These are phyloP conservation scores for Exocentrus adspersus DNA, from an alignment of 2,888 invertebrate genomes.

Conservation along the genomic window DNA sequence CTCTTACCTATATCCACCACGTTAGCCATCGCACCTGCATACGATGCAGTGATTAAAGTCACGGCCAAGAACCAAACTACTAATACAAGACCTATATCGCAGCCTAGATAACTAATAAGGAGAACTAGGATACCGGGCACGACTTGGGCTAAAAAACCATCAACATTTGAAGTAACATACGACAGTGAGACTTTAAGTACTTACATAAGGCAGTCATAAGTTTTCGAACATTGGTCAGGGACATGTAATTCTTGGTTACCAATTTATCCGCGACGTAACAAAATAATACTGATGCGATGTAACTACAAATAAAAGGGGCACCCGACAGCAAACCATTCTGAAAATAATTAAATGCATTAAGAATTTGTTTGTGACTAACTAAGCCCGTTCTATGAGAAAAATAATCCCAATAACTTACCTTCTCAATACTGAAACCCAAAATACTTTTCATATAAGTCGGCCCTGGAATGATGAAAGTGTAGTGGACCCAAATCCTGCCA, in stretches of 20 bases:
- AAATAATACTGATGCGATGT: conserved; percentile 75
- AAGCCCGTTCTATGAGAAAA: no score
- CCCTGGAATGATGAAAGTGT: conserved; percentile 76
- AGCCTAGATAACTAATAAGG: conserved; percentile 72
- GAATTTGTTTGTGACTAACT: no score
- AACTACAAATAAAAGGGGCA: conserved; percentile 76
- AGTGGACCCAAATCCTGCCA: conserved; percentile 80
- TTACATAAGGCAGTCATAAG: conserved; percentile 71
- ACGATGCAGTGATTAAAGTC: conserved; percentile 76
- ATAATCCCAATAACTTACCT: no score
- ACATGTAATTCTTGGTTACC: conserved; percentile 68
- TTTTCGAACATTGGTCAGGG: conserved; percentile 73
- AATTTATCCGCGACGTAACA: conserved; percentile 75
- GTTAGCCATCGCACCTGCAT: conserved; percentile 80
- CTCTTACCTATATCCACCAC: conserved; percentile 72
- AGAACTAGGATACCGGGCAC: conserved; percentile 73
- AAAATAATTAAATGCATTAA: conserved; percentile 20
- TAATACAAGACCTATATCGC: conserved; percentile 68
- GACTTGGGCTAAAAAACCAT: conserved; percentile 71
- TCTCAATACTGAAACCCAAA: conserved; percentile 74
- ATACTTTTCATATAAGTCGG: conserved; percentile 78
- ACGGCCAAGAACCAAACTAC: conserved; percentile 76
- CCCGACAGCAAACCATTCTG: conserved; percentile 76
- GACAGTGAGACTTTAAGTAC: conserved; percentile 29
- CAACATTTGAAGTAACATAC: no score